Evolutionary conservation across 2,113 vertebrate genomes (phyloP).

Genomic region (Psittacara wagleri): DNA sequence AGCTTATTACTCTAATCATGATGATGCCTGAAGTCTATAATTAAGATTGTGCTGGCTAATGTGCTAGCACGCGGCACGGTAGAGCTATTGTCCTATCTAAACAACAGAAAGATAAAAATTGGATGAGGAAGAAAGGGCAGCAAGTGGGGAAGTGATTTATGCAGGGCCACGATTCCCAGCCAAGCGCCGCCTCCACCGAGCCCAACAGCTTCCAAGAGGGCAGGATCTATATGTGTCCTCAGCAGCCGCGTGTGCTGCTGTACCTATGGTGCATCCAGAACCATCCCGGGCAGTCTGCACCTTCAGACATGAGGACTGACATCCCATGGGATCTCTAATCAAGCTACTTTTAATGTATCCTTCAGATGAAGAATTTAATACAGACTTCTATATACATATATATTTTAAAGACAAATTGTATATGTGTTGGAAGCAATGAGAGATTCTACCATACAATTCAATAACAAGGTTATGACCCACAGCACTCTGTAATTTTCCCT

Average conservation of each 20-base stretch:
- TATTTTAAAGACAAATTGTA: neutral
- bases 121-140: conserved; percentile 14
- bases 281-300: neutral
- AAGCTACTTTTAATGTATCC: neutral
- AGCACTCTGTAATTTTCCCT: neutral
- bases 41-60: conserved; percentile 67
- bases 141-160: conserved; percentile 31
- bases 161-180: neutral
- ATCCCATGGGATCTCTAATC: accelerated
- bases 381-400: neutral
- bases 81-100: conserved; percentile 53
- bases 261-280: accelerated
- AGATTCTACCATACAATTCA: neutral
- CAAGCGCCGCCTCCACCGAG: accelerated
- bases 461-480: neutral
- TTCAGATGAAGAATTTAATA: neutral
- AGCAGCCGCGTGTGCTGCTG: accelerated
- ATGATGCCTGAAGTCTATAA: conserved; percentile 63
- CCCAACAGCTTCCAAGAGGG: neutral
- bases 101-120: conserved; percentile 29
- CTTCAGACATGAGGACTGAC: accelerated
- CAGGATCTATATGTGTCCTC: accelerated
- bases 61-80: neutral
- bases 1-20: conserved; percentile 67
- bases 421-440: neutral